Base-by-base conservation (phyloP, 2,888 invertebrate genomes). In the Caenorhabditis sp. region DNA sequence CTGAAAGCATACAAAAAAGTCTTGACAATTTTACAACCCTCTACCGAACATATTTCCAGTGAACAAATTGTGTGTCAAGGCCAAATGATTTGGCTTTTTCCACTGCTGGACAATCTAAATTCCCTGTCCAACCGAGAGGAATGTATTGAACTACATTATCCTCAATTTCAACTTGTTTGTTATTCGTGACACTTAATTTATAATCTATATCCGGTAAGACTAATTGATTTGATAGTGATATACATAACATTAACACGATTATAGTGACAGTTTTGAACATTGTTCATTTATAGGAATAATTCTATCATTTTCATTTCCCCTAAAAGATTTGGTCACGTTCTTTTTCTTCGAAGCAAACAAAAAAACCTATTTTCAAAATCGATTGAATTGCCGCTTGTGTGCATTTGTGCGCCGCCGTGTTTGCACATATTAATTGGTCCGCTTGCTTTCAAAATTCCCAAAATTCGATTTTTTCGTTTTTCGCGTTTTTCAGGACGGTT, bases 391-490 rank as follows among this genome's bases (percentile, higher is more conserved):
- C 20, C 38, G 38, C 38, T 31, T 7, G 23, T 49, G 54, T 63
- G 68, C 25, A 36, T 14, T 8, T 43, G n/a, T 54, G 43, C 69
- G 69, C 52, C 26, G 17, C 27, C 54, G 69, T 69, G 69, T 69
- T 60, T 64, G 64, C 69, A 64, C 60, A 69, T 52, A 12, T 26
- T 59, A 49, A 23, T 49, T 60, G 1, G 52, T 26, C 61, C 56
- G 31, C 31, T 31, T 60, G 60, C 64, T 69, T 61, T 23, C 63
- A 43, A 38, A 38, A 25, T 38, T 23, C n/a, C 31, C 1, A 61
- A 49, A 53, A 63, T 53, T 23, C 36, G 38, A 14, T 21, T 49
- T 21, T 43, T 58, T 54, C 61, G 36, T 56, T 49, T 23, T 27
- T 64, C 38, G 25, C 26, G 25, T 12, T 23, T 25, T 20, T 21